A percentile compares a stretch with the other conserved stretches of the same genome.
Conservation (phyloP, 2,113 vertebrate genomes). For the Etia nguti region DNA sequence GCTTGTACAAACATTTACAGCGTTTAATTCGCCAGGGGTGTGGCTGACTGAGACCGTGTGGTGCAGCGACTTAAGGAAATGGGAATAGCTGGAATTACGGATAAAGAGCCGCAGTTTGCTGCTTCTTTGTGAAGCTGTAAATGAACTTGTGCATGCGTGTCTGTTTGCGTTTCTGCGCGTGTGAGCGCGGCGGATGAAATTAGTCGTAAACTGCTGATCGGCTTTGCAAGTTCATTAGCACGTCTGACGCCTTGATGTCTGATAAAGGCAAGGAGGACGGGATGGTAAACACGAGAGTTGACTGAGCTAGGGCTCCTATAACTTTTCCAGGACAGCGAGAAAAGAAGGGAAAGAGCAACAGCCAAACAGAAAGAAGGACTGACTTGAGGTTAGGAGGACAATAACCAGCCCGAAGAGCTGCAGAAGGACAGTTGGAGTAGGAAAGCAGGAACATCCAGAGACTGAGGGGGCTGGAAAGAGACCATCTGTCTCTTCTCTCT, state of each 20-base stretch:
- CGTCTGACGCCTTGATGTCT: conserved; percentile 16
- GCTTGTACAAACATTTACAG: conserved; percentile 53
- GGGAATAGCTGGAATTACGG: not conserved
- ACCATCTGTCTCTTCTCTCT: conserved; percentile 6
- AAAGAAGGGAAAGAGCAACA: not conserved
- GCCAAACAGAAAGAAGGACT: not conserved
- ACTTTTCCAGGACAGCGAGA: conserved; percentile 5
- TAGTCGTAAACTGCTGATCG: conserved; percentile 12
- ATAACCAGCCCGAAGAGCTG: conserved; percentile 4
- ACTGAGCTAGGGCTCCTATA: not conserved
- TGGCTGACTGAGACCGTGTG: conserved; percentile 2
- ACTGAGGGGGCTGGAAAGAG: not conserved
- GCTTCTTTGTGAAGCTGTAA: not conserved
- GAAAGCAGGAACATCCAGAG: conserved; percentile 10
- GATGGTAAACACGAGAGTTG: not conserved
- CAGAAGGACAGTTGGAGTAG: conserved; percentile 1
- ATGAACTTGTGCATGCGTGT: not conserved
- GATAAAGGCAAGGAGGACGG: conserved; percentile 13
- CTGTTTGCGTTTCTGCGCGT: not conserved
- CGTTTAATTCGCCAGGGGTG: conserved; percentile 14
- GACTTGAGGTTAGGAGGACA: not conserved
- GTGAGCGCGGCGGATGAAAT: not conserved
- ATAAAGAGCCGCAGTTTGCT: not conserved
- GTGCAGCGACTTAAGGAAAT: not conserved
- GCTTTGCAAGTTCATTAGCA: conserved; percentile 62